Evolutionary conservation across 2,888 invertebrate species (phyloP), one percentile per base, ranked within the genome.

Genomic region (Catotricha subobsoleta): DNA sequence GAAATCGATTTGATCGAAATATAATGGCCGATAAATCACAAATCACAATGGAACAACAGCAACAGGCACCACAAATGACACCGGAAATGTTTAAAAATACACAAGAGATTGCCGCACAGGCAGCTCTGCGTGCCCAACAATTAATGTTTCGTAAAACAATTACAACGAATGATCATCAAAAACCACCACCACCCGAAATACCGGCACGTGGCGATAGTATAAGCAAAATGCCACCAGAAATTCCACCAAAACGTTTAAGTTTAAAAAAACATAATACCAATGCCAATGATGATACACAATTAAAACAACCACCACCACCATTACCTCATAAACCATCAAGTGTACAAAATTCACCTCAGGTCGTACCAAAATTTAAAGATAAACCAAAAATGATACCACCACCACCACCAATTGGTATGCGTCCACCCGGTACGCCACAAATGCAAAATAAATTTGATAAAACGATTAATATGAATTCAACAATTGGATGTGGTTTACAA

Each of bases 61-160:
- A n/a, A n/a, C n/a, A n/a, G n/a, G 28, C 47, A 46, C 46, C 48
- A 1, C 59, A 62, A 48, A 48, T 63, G 46, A 53, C 57, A 20
- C 56, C 59, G 3, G 61, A 63, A 49, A 56, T 63, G 44, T 57
- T 62, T 23, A 59, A 59, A 35, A 52, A 60, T 41, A 60, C 55
- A 42, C 60, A 60, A 5, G 62, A 62, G 43, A 44, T 63, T 31
- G 62, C 63, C n/a, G 54, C 60, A 28, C 62, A 61, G 48, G 63
- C 62, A 6, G 62, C 62, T 3, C 48, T 59, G 21, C 54, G 60
- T 19, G 62, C 56, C 5, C 60, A 63, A 47, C 60, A 62, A 47
- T 23, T 36, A 15, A 50, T 61, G 40, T 47, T 60, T 5, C 54
- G 52, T 45, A 58, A 60, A 25, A 39, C 36, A 3, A 15, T 21